Base-by-base conservation (phyloP, 2,888 invertebrate species). In the Cynaeus angustus region DNA sequence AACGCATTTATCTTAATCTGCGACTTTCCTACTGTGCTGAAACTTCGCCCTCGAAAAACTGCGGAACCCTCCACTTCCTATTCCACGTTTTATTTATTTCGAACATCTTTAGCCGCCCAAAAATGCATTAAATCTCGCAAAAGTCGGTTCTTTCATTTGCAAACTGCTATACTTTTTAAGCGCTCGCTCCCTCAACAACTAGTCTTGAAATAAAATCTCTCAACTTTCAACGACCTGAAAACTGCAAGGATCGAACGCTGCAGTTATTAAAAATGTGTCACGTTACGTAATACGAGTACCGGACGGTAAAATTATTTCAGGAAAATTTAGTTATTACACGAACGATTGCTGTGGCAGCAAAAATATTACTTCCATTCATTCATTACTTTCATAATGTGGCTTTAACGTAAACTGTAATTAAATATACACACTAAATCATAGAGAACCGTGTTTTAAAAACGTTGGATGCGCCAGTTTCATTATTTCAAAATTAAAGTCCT, bases 1-100 rank as follows among this genome's bases (percentile, higher is more conserved):
- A 58, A 59, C 48, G 67, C 70, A 70, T 72, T 71, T 71, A 73
- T 71, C 71, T 69, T 67, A 71, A 73, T 71, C 68, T 56, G n/a
- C 61, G 48, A 70, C 62, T 46, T 62, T 68, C 55, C 37, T 45
- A 21, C 53, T 43, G 37, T 45, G 45, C 55, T 43, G 38, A 66
- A 66, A 56, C 38, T 48, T 56, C 48, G 38, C 46, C 30, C 61
- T 61, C 10, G 48, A 50, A 62, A 62, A 62, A 62, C 26, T 33
- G 30, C 33, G 62, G 28, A 26, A 53, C 41, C 50, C 46, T 64
- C 43, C 28, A 50, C 64, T 64, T 64, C 64, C 64, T 52, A 64
- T 38, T 59, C 45, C 46, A 30, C 59, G 43, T 53, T 64, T 53
- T 64, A 52, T 64, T 53, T 64, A 64, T 64, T 64, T 53, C 53